A percentile compares a stretch with the other conserved stretches of the same genome.
Evolutionary conservation across 2,888 invertebrate genomes (phyloP).

Genomic region (Temnothorax ravouxi): DNA sequence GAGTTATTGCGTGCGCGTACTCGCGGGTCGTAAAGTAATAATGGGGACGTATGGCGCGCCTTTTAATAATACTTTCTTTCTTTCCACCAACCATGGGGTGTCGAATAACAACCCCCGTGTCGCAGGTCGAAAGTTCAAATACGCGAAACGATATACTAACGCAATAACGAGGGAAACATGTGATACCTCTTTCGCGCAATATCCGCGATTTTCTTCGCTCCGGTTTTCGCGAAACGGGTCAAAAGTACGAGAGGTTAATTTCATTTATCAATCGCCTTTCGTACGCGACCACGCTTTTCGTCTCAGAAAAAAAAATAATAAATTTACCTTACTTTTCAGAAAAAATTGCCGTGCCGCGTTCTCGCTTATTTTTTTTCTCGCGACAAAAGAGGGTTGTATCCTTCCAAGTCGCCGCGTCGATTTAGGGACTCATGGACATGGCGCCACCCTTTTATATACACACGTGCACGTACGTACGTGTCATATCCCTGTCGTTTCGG

Average conservation of each 20-base stretch:
- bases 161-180: constrained; percentile 47
- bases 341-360: constrained; percentile 24
- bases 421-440: constrained; percentile 41
- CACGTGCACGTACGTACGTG: constrained; percentile 37
- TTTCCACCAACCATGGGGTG: background rate
- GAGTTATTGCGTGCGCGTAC: constrained; percentile 54
- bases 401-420: constrained; percentile 51
- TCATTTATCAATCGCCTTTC: constrained; percentile 13
- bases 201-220: constrained; percentile 14
- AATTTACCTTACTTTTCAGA: constrained; percentile 7
- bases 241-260: constrained; percentile 24
- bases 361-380: constrained; percentile 44
- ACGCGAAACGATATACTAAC: constrained; percentile 45
- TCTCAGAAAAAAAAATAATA: background rate
- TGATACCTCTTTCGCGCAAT: constrained; percentile 38
- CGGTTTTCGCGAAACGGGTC: background rate
- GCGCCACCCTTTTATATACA: constrained; percentile 1
- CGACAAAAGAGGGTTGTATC: constrained; percentile 41
- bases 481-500: constrained; percentile 59
- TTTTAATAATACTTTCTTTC: constrained; percentile 47
- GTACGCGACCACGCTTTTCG: background rate
- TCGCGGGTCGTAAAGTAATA: constrained; percentile 24
- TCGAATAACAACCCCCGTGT: constrained; percentile 20
- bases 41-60: constrained; percentile 41
- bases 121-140: constrained; percentile 49